Evolutionary conservation across 2,888 invertebrate genomes (phyloP).

Genomic region (Acleris literana): DNA sequence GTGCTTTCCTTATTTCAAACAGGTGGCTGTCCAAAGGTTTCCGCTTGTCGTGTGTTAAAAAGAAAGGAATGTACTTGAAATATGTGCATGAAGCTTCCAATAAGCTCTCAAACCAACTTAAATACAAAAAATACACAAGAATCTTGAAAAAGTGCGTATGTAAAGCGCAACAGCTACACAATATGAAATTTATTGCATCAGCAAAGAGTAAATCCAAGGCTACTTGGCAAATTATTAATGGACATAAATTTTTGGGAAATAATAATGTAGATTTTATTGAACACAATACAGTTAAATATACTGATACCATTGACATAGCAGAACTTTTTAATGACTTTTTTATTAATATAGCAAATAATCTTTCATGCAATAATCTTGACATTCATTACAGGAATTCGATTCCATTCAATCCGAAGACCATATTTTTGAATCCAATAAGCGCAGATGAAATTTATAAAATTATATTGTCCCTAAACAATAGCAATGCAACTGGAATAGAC

Average conservation of each 20-base stretch:
- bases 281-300: not conserved
- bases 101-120: not conserved
- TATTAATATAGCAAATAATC: not conserved
- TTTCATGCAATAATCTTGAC: not conserved
- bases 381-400: not conserved
- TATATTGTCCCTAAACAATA: not conserved
- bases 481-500: not conserved
- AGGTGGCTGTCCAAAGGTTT: not conserved
- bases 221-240: slow-evolving; percentile 1
- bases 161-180: not conserved
- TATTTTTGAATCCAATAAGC: not conserved
- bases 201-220: not conserved
- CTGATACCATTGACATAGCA: not conserved
- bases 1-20: not conserved
- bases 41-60: not conserved
- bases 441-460: not conserved
- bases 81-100: not conserved
- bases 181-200: not conserved
- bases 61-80: not conserved
- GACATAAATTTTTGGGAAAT: not conserved
- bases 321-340: slow-evolving; percentile 1
- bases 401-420: not conserved
- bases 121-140: not conserved
- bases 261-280: not conserved
- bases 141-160: not conserved